These are phyloP conservation scores for Pyrrhia umbra DNA, from an alignment of 2,888 invertebrate genomes.

Conservation along the genomic window DNA sequence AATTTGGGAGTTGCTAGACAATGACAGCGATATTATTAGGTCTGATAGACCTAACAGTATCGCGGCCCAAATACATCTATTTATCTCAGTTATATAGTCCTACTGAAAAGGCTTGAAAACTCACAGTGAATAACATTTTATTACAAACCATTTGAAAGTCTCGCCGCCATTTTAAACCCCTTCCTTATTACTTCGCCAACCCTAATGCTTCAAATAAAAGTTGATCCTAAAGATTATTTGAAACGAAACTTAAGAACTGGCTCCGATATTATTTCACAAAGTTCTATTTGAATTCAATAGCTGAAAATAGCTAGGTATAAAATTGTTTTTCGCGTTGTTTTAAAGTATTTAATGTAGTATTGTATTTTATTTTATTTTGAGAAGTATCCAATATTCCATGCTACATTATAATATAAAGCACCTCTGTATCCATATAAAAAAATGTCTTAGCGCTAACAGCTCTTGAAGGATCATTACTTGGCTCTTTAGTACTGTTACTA, in stretches of 20 bases:
- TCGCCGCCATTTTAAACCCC: conserved; percentile 21
- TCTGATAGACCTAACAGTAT: too few relatives aligned
- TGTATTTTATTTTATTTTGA: background rate
- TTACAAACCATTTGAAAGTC: conserved; percentile 26
- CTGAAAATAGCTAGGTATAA: background rate
- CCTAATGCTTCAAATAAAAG: conserved; percentile 31
- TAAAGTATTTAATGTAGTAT: background rate
- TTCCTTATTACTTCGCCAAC: conserved; percentile 27
- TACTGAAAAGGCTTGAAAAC: background rate
- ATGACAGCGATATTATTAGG: too few relatives aligned
- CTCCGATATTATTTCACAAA: conserved; percentile 20
- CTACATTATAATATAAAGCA: too few relatives aligned
- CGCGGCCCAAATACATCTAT: background rate
- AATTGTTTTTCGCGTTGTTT: background rate
- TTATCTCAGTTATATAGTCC: background rate
- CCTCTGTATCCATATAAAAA: too few relatives aligned
- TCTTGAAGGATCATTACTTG: too few relatives aligned
- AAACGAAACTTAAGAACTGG: conserved; percentile 28
- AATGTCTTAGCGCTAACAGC: too few relatives aligned
- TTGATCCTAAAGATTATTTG: conserved; percentile 39
- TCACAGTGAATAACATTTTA: conserved; percentile 25
- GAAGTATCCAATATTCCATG: too few relatives aligned
- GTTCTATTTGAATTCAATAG: conserved; percentile 25
- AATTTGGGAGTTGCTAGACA: too few relatives aligned
- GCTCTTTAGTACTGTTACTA: too few relatives aligned